These are phyloP conservation scores for Ciconia stormi DNA, from an alignment of 2,113 vertebrate genomes.

Conservation along the genomic window DNA sequence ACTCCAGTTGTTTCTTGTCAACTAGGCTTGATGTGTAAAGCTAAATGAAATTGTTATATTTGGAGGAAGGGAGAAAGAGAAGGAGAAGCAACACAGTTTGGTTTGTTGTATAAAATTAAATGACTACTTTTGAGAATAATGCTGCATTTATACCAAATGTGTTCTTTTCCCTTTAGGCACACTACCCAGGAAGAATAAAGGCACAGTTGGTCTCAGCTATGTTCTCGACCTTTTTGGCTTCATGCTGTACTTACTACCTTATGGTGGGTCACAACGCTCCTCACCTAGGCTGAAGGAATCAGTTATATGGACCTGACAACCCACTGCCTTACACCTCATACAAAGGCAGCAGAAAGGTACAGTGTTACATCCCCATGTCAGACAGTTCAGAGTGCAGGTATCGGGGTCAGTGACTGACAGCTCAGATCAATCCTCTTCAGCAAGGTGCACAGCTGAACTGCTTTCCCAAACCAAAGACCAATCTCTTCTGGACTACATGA, in stretches of 20 bases:
- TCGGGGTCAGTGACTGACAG: not conserved
- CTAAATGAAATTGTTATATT: not conserved
- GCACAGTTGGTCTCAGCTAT: not conserved
- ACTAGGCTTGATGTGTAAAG: not conserved
- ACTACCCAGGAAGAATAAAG: not conserved
- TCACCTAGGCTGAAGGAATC: not conserved
- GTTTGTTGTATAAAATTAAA: not conserved
- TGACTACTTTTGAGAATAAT: not conserved
- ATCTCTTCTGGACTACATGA: not conserved
- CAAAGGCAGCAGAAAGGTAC: not conserved
- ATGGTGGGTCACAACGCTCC: rapidly evolving
- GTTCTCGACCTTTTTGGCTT: not conserved
- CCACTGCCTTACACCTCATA: not conserved
- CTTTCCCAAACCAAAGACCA: not conserved
- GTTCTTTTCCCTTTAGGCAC: not conserved
- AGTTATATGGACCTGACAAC: not conserved
- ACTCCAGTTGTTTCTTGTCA: not conserved
- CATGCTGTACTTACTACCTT: not conserved
- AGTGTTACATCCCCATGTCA: not conserved
- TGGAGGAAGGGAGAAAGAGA: not conserved
- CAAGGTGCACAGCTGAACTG: not conserved
- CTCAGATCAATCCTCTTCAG: not conserved
- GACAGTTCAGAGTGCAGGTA: not conserved
- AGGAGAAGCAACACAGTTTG: not conserved
- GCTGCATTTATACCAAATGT: not conserved